Conservation (phyloP, 1,140 invertebrate species). For the Drosophila obscura region DNA sequence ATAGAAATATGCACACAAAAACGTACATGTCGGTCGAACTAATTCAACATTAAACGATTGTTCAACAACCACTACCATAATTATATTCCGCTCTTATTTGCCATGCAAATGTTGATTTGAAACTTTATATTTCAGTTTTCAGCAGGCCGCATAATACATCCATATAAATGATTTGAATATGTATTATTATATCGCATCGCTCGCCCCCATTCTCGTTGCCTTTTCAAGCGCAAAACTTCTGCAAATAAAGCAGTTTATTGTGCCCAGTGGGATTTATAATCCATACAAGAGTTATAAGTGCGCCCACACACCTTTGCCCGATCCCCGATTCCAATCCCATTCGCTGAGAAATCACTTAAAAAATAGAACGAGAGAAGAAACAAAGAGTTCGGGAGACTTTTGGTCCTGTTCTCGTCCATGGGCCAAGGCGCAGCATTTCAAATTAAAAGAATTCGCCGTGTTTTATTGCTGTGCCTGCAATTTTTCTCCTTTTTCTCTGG, state of each 20-base stretch:
- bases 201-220: conserved; percentile 2
- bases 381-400: conserved; percentile 16
- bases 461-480: conserved; percentile 78
- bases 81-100: conserved; percentile 3
- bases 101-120: conserved; percentile 27
- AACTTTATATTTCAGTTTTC: conserved; percentile 29
- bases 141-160: conserved; percentile 6
- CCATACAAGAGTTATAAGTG: conserved; percentile 79
- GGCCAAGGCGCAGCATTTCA: conserved; percentile 67
- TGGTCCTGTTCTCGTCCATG: conserved; percentile 19
- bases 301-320: conserved; percentile 30
- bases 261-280: conserved; percentile 74
- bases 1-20: background rate
- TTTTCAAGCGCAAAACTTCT: conserved; percentile 62
- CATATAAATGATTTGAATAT: conserved; percentile 31
- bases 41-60: background rate
- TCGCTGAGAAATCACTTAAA: conserved; percentile 59
- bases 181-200: too few relatives aligned
- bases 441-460: conserved; percentile 75
- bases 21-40: background rate
- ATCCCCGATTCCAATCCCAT: conserved; percentile 9
- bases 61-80: background rate
- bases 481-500: conserved; percentile 39
- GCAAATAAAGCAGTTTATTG: conserved; percentile 80
- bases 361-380: conserved; percentile 10